Evolutionary conservation across 1,140 invertebrate genomes (phyloP).

Genomic region (Sipha flava): DNA sequence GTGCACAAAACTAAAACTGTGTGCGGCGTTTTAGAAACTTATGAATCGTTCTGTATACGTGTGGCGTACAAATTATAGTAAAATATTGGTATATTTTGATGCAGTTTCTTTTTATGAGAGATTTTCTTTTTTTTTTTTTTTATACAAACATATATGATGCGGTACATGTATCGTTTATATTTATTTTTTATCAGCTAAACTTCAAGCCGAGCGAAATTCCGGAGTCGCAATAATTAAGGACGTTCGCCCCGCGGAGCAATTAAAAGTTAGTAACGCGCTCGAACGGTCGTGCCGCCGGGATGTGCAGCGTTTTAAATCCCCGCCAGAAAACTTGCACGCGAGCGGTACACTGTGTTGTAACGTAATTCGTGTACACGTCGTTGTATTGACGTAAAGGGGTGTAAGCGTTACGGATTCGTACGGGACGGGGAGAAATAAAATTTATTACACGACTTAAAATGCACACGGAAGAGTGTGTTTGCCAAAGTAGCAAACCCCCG

Average conservation of each 20-base stretch:
- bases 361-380: too few species aligned
- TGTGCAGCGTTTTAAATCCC: background rate
- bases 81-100: too few species aligned
- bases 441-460: background rate
- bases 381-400: background rate
- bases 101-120: too few species aligned
- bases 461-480: too few species aligned
- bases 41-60: too few species aligned
- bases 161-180: background rate
- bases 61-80: too few species aligned
- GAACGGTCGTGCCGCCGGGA: background rate
- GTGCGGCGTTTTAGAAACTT: too few species aligned
- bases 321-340: background rate
- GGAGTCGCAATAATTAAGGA: background rate
- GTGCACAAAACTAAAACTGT: too few species aligned
- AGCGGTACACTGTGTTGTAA: too few species aligned
- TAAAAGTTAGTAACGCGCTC: conserved; percentile 2
- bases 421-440: background rate
- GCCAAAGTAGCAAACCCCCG: too few species aligned
- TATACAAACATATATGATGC: too few species aligned
- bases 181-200: background rate
- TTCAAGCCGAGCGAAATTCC: background rate
- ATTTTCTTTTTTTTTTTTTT: too few species aligned
- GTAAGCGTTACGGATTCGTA: background rate
- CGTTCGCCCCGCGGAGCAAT: background rate